phyloP scores from a whole-genome alignment of 2,888 invertebrate species.

The Criorhina ranunculi region DNA sequence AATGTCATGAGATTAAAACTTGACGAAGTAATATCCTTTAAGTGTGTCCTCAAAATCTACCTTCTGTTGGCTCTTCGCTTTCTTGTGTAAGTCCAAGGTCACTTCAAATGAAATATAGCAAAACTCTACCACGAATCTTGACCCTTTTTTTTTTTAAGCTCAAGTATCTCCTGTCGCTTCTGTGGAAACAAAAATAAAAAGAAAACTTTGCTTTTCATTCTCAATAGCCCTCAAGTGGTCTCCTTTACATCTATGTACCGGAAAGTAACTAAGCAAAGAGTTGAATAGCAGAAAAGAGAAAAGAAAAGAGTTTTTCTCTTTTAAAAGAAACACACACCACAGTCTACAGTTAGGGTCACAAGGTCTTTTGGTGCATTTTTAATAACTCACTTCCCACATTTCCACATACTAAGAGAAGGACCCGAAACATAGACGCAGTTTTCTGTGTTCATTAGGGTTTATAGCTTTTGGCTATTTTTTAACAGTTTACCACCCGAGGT shows the following conservation, averaged over 20 bases:
- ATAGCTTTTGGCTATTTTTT: slow-evolving; percentile 35
- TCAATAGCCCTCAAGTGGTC: slow-evolving; percentile 25
- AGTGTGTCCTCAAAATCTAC: neutral
- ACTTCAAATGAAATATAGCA: slow-evolving; percentile 22
- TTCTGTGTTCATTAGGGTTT: slow-evolving; percentile 31
- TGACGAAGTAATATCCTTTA: neutral
- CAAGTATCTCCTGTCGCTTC: slow-evolving; percentile 7
- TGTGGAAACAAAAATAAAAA: neutral
- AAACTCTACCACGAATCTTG: slow-evolving; percentile 61
- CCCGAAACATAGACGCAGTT: slow-evolving; percentile 24
- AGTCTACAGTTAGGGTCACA: slow-evolving; percentile 45
- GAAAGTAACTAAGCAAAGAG: slow-evolving; percentile 37
- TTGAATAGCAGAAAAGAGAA: slow-evolving; percentile 15
- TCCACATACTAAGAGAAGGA: slow-evolving; percentile 7
- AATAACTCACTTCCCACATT: slow-evolving; percentile 13
- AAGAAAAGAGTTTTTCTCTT: neutral
- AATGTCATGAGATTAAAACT: neutral
- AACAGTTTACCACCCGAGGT: slow-evolving; percentile 15
- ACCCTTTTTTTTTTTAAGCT: slow-evolving; percentile 37
- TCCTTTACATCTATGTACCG: neutral
- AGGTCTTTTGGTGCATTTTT: slow-evolving; percentile 32
- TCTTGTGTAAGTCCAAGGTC: slow-evolving; percentile 50
- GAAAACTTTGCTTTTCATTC: neutral
- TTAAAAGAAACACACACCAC: neutral
- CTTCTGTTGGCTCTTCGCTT: neutral